These are phyloP conservation scores for Cactoblastis cactorum DNA, from an alignment of 2,888 invertebrate genomes.

Conservation along the genomic window DNA sequence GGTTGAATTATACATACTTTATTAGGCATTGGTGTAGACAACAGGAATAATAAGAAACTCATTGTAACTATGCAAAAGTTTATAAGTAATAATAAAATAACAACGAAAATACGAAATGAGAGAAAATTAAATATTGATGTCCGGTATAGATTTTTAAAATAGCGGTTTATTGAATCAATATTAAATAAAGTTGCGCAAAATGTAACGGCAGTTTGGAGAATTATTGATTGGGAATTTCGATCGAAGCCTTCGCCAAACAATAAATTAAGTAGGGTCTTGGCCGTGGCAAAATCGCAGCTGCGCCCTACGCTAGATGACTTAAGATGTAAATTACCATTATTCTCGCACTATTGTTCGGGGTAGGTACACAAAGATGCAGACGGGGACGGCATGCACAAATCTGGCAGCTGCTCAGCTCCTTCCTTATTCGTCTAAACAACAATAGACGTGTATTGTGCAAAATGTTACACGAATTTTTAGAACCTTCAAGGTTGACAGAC, in stretches of 20 bases:
- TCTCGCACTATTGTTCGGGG: slow-evolving; percentile 55
- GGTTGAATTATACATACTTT: slow-evolving; percentile 42
- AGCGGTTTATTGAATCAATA: slow-evolving; percentile 5
- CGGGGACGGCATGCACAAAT: slow-evolving; percentile 73
- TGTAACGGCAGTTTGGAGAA: slow-evolving; percentile 28
- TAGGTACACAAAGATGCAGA: slow-evolving; percentile 71
- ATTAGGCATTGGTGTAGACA: no score
- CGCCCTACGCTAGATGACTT: slow-evolving; percentile 70
- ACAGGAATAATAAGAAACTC: no score
- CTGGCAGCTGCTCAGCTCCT: slow-evolving; percentile 71
- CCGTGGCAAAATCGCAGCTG: slow-evolving; percentile 68
- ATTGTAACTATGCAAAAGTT: no score
- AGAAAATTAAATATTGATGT: background rate
- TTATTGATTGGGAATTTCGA: slow-evolving; percentile 52
- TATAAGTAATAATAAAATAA: no score
- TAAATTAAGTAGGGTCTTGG: slow-evolving; percentile 27
- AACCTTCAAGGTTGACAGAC: slow-evolving; percentile 35
- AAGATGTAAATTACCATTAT: slow-evolving; percentile 79
- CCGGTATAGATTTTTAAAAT: background rate
- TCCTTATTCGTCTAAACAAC: slow-evolving; percentile 65
- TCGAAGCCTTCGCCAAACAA: slow-evolving; percentile 47
- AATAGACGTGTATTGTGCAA: slow-evolving; percentile 70
- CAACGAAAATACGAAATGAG: no score
- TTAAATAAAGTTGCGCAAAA: slow-evolving; percentile 29
- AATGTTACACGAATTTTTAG: slow-evolving; percentile 66